Conservation (phyloP, 2,888 invertebrate species). For the Chaitophorus viminalis region DNA sequence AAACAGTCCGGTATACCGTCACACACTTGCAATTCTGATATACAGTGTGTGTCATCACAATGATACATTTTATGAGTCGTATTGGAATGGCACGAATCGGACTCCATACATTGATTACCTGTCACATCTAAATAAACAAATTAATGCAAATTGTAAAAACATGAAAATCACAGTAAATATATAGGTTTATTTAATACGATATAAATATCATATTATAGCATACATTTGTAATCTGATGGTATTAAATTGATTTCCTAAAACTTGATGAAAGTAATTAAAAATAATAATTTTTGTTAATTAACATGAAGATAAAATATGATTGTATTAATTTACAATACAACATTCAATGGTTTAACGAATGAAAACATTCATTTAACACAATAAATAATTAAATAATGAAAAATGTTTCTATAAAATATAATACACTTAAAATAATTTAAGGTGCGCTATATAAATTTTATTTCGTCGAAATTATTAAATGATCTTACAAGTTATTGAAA, state of each 20-base stretch:
- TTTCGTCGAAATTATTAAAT: not conserved
- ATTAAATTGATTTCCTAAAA: too few species aligned
- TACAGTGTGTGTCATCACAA: conserved; percentile 73
- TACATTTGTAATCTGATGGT: too few species aligned
- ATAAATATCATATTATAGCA: too few species aligned
- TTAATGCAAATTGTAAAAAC: not conserved
- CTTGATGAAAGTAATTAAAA: too few species aligned
- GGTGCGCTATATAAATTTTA: not conserved
- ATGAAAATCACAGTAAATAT: not conserved
- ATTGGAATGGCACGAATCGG: conserved; percentile 60
- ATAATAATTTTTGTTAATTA: too few species aligned
- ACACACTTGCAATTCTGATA: conserved; percentile 72
- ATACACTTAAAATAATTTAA: not conserved
- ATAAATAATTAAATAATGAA: too few species aligned
- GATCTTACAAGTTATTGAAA: not conserved
- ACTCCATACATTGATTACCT: conserved; percentile 47
- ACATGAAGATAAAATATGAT: too few species aligned
- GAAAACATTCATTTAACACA: too few species aligned
- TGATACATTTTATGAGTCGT: conserved; percentile 67
- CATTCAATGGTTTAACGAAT: too few species aligned
- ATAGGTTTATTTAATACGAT: not conserved
- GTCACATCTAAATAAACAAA: not conserved
- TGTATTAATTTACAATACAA: too few species aligned
- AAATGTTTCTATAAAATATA: not conserved
- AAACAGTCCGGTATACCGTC: conserved; percentile 72